These are phyloP conservation scores for Sinelater perroti DNA, from an alignment of 2,888 invertebrate genomes.

Conservation along the genomic window DNA sequence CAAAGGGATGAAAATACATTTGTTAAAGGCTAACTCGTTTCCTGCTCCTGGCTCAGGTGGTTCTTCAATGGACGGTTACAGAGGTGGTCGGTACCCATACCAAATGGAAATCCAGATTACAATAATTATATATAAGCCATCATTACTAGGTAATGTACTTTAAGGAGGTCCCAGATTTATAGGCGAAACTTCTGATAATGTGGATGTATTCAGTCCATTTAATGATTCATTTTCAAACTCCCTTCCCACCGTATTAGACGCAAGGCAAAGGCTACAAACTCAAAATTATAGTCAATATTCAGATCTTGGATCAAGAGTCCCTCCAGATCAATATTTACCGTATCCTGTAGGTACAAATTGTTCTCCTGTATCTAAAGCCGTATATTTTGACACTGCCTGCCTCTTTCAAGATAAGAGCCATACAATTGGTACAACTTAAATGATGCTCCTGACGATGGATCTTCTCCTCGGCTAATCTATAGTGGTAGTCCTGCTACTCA, in stretches of 20 bases:
- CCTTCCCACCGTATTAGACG: conserved; percentile 59
- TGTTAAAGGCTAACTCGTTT: too few relatives aligned
- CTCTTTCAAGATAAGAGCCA: conserved; percentile 57
- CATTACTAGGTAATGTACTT: conserved; percentile 69
- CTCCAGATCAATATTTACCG: conserved; percentile 68
- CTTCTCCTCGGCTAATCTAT: conserved; percentile 58
- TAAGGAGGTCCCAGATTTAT: conserved; percentile 60
- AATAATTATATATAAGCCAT: conserved; percentile 78
- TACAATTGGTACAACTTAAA: conserved; percentile 57
- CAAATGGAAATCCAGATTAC: conserved; percentile 68
- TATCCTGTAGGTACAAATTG: conserved; percentile 62
- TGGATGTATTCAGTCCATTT: conserved; percentile 87
- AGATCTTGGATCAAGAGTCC: conserved; percentile 65
- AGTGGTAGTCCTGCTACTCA: conserved; percentile 58
- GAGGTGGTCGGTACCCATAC: conserved; percentile 72
- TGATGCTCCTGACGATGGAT: conserved; percentile 49
- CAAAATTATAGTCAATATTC: conserved; percentile 72
- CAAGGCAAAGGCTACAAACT: conserved; percentile 57
- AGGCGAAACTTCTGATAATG: conserved; percentile 72
- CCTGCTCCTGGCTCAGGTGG: conserved; percentile 76
- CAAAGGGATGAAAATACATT: too few relatives aligned
- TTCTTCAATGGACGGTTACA: conserved; percentile 84
- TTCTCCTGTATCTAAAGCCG: conserved; percentile 76
- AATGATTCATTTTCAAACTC: conserved; percentile 75
- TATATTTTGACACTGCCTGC: conserved; percentile 64